phyloP scores from a whole-genome alignment of 2,797 vertebrate species.

The Aplochiton taeniatus region DNA sequence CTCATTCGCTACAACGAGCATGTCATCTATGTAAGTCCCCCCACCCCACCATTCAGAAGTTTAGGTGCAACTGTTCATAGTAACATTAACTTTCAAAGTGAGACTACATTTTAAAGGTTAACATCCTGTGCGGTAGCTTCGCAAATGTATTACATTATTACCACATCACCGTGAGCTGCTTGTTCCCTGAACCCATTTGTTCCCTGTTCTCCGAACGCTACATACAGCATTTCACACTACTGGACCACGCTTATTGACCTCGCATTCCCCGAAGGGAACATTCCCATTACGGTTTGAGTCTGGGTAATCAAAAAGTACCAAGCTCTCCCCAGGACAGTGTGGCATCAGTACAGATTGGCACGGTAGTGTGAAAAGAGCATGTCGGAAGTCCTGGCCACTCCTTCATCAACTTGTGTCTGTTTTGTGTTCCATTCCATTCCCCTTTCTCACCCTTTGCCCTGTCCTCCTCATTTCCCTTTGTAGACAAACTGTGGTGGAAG shows the following conservation, averaged over 20 bases:
- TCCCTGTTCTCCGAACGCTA: background rate
- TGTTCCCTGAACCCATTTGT: background rate
- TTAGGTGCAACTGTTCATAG: background rate
- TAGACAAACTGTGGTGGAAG: constrained; percentile 87
- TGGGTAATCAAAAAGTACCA: no score
- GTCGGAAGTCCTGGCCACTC: constrained; percentile 14
- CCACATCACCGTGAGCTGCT: background rate
- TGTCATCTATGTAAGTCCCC: constrained; percentile 89
- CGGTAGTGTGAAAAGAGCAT: background rate
- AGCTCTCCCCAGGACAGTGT: background rate
- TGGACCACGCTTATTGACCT: background rate
- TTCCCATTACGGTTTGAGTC: no score
- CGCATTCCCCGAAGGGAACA: no score
- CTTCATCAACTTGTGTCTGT: constrained; percentile 31
- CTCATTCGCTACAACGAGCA: constrained; percentile 93
- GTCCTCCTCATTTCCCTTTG: constrained; percentile 33
- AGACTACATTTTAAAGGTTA: no score
- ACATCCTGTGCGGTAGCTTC: background rate
- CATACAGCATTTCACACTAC: background rate
- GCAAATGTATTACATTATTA: background rate
- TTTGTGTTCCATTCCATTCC: constrained; percentile 46
- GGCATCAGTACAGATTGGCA: background rate
- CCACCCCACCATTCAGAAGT: background rate
- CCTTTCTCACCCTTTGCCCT: constrained; percentile 40
- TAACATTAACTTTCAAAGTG: no score